Conservation (phyloP, 1,140 invertebrate species). For the Dendroctonus valens region DNA sequence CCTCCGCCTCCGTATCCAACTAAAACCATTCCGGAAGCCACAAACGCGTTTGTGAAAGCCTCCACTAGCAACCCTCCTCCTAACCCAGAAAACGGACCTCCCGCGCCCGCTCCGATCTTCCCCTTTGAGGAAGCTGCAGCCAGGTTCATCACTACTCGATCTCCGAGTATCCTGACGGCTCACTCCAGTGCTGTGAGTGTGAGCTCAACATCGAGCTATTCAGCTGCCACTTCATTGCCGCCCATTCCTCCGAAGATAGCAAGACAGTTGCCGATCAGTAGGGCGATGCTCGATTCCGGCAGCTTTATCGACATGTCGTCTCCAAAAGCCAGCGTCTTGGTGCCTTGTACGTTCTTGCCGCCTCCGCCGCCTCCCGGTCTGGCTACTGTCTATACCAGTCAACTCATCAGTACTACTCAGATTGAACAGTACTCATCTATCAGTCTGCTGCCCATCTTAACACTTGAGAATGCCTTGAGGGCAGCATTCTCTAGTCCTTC, state of each 20-base stretch:
- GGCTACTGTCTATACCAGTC: too few species aligned
- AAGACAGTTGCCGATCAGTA: conserved; percentile 38
- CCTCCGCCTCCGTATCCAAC: conserved; percentile 54
- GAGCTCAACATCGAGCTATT: conserved; percentile 55
- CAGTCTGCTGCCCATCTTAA: too few species aligned
- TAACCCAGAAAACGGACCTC: conserved; percentile 56
- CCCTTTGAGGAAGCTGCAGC: conserved; percentile 61
- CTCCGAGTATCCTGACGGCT: conserved; percentile 66
- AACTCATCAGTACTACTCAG: too few species aligned
- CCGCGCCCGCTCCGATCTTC: conserved; percentile 46
- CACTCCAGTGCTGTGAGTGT: conserved; percentile 59
- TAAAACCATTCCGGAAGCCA: neutral
- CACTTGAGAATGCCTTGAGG: too few species aligned
- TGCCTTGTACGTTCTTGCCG: conserved; percentile 60
- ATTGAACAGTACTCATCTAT: too few species aligned
- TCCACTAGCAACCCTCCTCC: conserved; percentile 53
- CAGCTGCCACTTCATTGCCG: conserved; percentile 53
- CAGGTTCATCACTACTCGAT: conserved; percentile 64
- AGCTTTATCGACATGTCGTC: conserved; percentile 69
- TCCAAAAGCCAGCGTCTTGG: conserved; percentile 56
- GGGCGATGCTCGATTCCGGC: conserved; percentile 50
- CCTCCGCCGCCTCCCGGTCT: conserved; percentile 58
- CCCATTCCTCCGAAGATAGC: conserved; percentile 56
- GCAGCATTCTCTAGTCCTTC: too few species aligned
- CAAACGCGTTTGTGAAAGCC: neutral